Base-by-base conservation (phyloP, 2,113 vertebrate genomes). In the Podarcis raffonei region DNA sequence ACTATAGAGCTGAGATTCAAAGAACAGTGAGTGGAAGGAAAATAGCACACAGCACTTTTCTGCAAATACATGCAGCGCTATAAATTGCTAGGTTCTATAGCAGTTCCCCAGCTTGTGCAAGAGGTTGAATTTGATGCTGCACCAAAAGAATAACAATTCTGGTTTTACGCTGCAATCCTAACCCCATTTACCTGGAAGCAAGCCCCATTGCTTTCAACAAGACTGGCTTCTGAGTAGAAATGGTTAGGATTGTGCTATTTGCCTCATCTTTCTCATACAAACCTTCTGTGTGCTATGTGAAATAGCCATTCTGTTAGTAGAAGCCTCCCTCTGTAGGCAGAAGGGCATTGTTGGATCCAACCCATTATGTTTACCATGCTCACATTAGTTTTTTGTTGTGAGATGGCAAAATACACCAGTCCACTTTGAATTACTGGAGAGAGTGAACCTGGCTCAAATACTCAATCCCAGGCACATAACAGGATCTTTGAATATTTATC, bases 361-460 rank as follows among this genome's bases (percentile, higher is more conserved):
- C 85, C 62, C 20, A 84, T 72, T 79, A 71, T 23, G 71, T 91
- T 86, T 80, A 37, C 39, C 37, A 20, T 84, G 85, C 88, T 89
- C 30, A 57, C 69, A 76, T 16, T 35, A 68, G 78, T 9, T 12
- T 25, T 18, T 23, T 75, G 68, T 32, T 87, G 6, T 83, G 62
- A 12, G 65, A 59, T 89, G 91, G 48, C 75, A 93, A 42, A 86
- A 27, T 30, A 59, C 0, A 80, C 12, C 76, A 2, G 30, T 91
- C 90, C 85, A 5, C 74, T 89, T 93, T 82, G 65, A 39, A 82
- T 35, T 66, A 39, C 13, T 0, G 3, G 91, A 75, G 81, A 76
- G 23, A 75, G 83, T 82, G 59, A 39, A 25, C 23, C 22, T 65
- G 20, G 62, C 15, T 22, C 62, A 83, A 62, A 13, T 13, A 32